Conservation (phyloP, 30 jellyfish, hydroid and myxozoan species). For the Nemopilema nomurai region DNA sequence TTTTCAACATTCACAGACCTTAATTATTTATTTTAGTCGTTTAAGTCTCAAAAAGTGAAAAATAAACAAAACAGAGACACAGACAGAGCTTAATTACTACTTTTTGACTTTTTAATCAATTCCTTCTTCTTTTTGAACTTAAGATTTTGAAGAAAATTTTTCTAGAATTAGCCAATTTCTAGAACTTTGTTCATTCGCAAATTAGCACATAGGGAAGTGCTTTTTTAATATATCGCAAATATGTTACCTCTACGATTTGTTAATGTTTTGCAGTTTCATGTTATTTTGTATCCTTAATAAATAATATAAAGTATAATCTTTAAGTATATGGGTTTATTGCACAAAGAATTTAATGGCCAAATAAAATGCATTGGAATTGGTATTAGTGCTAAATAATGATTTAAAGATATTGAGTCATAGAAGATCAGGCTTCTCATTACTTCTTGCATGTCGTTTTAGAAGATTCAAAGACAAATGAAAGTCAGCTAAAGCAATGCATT, state of each 20-base stretch:
- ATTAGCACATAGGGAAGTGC: not conserved
- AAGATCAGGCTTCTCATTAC: not conserved
- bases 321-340: not conserved
- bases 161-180: not conserved
- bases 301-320: not conserved
- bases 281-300: not conserved
- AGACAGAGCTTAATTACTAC: not conserved
- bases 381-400: not conserved
- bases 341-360: not conserved
- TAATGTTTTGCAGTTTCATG: not conserved
- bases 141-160: not conserved
- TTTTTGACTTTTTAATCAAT: not conserved
- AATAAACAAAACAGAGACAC: not conserved
- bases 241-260: not conserved
- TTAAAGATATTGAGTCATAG: not conserved
- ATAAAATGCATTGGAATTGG: not conserved
- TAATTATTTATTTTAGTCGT: not conserved
- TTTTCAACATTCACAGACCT: not conserved
- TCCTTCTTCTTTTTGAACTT: not conserved
- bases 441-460: no score
- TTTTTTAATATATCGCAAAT: not conserved
- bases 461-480: slow-evolving; percentile 15
- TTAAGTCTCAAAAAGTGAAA: not conserved
- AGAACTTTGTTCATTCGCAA: not conserved
- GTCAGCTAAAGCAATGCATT: slow-evolving; percentile 3